phyloP scores from a whole-genome alignment of 2,888 invertebrate genomes.

The Phengaris alcon region DNA sequence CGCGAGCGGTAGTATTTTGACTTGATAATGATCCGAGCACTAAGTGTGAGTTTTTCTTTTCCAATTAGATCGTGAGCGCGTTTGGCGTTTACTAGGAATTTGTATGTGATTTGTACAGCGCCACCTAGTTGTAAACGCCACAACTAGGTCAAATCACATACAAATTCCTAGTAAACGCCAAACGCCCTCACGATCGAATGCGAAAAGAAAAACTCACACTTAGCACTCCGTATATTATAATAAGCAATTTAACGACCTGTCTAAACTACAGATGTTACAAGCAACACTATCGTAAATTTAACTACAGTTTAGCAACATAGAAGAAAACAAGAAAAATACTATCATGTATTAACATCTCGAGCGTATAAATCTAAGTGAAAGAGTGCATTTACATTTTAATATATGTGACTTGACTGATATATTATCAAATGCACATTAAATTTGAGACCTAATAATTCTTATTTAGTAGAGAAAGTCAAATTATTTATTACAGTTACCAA shows the following conservation, averaged over 20 bases:
- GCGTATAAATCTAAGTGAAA: slow-evolving; percentile 10
- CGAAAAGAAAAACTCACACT: too few species aligned
- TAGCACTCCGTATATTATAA: background rate
- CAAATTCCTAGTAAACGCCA: too few species aligned
- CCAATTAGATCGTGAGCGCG: too few species aligned
- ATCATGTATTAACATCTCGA: background rate
- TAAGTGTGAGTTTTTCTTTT: too few species aligned
- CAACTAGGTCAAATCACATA: too few species aligned
- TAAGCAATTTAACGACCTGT: slow-evolving; percentile 15
- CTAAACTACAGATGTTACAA: background rate
- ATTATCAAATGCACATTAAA: background rate
- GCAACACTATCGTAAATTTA: slow-evolving; percentile 13
- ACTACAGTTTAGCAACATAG: background rate
- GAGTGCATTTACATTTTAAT: background rate
- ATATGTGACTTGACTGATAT: background rate
- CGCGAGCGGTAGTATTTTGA: background rate
- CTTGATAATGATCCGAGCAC: background rate
- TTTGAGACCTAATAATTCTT: background rate
- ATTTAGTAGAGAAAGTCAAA: background rate
- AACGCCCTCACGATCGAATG: too few species aligned
- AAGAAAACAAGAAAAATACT: background rate
- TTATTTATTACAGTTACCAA: too few species aligned
- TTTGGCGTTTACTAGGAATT: too few species aligned
- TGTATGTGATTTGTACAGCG: too few species aligned
- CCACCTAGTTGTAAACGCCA: too few species aligned